Evolutionary conservation across 2,888 invertebrate species (phyloP).

Genomic region (Blomia tropicalis): DNA sequence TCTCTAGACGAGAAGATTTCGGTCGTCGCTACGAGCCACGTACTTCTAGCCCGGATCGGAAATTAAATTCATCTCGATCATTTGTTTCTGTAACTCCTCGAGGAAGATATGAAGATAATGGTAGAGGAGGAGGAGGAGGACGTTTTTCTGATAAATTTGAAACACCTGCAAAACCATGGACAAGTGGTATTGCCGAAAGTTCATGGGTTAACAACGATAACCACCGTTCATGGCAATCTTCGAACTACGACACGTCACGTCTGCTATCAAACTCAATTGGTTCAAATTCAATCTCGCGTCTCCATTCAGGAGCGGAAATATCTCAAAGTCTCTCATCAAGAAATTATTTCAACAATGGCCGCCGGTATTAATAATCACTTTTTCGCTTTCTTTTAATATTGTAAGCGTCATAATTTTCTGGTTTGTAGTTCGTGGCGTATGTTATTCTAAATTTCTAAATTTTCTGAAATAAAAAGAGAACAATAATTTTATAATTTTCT

Average conservation of each 20-base stretch:
- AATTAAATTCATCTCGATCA: background rate
- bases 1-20: background rate
- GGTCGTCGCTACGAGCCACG: conserved; percentile 4
- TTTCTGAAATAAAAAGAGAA: no score
- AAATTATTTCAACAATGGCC: background rate
- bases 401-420: no score
- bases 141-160: conserved; percentile 8
- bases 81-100: background rate
- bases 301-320: background rate
- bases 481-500: no score
- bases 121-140: background rate
- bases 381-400: no score
- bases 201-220: background rate
- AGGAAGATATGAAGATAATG: background rate
- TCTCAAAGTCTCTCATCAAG: background rate
- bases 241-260: background rate
- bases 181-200: background rate
- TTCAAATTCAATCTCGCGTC: background rate
- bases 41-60: background rate
- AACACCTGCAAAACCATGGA: background rate
- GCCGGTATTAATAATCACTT: background rate
- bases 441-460: no score
- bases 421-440: no score
- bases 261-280: background rate
- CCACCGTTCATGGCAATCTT: conserved; percentile 7